Base-by-base conservation (phyloP, 30 jellyfish, hydroid and myxozoan species). In the Phacellophora camtschatica region DNA sequence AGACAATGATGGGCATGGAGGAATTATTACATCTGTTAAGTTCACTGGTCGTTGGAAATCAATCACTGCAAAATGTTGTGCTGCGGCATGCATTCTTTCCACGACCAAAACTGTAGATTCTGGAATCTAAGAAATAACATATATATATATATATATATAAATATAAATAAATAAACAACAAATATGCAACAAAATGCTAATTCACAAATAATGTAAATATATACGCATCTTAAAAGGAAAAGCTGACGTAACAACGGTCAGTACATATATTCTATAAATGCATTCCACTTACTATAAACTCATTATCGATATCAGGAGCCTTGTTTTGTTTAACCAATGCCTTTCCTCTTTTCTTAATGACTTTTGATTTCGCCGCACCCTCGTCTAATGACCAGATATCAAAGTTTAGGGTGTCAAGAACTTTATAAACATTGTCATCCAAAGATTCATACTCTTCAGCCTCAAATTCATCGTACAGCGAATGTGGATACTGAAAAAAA, bases 21-120 rank as follows among this genome's bases (percentile, higher is more conserved):
- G 98, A 22, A 91, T 79, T 35, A 78, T 63, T 11, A 91, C 73
- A 39, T 91, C 98, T 8, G 98, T 84, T 55, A 91, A 69, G 68
- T 16, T 18, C 3, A 91, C 83, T 1, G 95, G 72, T 2, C 73
- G 83, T 31, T 76, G 83, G 41, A 91, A 91, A 39, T 91, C 98
- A 58, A 91, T 39, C 16, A 83, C 79, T 22, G 84, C 96, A 32
- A 76, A 91, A 57, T 91, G 98, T 20, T 75, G 89, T 5, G 98
- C 91, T 25, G 81, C 81, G 19, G 92, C 90, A 78, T 91, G 98
- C 98, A 91, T 91, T 66, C 95, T 45, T 59, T 85, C 96, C 18
- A 91, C 96, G 11, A 91, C 83, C 65, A 90, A 57, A 5, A 90
- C 74, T 83, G 70, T 69, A 39, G 98, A 72, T 18, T 78, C 79